A percentile compares a stretch with the other conserved stretches of the same genome.
phyloP scores from a whole-genome alignment of 2,113 vertebrate genomes.

The Poicephalus meyeri region DNA sequence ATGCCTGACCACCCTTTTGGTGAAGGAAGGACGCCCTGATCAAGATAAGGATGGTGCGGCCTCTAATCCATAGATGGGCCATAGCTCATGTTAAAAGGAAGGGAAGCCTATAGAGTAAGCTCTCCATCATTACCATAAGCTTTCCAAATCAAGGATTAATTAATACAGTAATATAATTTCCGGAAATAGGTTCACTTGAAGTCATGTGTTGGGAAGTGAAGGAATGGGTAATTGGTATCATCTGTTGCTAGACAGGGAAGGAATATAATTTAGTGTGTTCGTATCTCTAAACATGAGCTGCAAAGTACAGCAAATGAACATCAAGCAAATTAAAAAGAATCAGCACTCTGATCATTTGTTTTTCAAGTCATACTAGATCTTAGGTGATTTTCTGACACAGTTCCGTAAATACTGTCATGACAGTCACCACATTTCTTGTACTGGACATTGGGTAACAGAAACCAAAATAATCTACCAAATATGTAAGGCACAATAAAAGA shows the following conservation, averaged over 20 bases:
- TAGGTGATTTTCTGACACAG: background rate
- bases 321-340: conserved; percentile 66
- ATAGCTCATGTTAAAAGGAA: background rate
- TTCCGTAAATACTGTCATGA: conserved; percentile 42
- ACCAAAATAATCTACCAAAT: conserved; percentile 65
- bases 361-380: conserved; percentile 17
- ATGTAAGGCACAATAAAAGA: conserved; percentile 53
- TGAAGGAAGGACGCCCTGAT: background rate
- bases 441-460: conserved; percentile 81
- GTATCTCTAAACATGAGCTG: background rate
- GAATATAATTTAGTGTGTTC: conserved; percentile 10
- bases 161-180: background rate
- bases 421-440: conserved; percentile 66
- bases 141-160: background rate
- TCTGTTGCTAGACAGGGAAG: background rate
- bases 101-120: background rate
- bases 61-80: background rate
- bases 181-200: background rate
- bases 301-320: conserved; percentile 14
- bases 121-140: background rate
- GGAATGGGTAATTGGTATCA: conserved; percentile 6
- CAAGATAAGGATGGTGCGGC: background rate
- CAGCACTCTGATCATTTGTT: conserved; percentile 62
- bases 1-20: too few species aligned
- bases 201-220: conserved; percentile 24